These are phyloP conservation scores for Rhabdornis inornatus DNA, from an alignment of 2,113 vertebrate species.

Conservation along the genomic window DNA sequence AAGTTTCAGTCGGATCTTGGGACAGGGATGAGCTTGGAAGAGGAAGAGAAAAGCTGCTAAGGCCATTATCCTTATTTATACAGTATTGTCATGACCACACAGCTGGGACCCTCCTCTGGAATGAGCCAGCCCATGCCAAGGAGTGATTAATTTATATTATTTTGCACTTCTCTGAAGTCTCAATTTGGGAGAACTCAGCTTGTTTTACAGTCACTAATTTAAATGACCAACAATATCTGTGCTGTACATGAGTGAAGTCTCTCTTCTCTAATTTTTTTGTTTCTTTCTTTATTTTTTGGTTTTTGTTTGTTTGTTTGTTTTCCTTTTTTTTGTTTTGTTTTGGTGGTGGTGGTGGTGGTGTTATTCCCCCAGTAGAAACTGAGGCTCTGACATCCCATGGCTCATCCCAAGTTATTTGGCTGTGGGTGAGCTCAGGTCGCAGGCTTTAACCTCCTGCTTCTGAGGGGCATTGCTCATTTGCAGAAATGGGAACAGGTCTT, in stretches of 20 bases:
- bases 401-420: background rate
- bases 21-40: background rate
- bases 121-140: background rate
- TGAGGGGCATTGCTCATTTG: background rate
- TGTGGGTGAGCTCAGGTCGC: background rate
- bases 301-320: too few species aligned
- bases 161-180: constrained; percentile 46
- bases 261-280: background rate
- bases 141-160: constrained; percentile 51
- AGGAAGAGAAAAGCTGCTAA: background rate
- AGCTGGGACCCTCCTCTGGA: constrained; percentile 18
- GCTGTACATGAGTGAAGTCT: background rate
- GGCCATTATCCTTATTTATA: constrained; percentile 32
- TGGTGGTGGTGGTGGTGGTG: background rate
- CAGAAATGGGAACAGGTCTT: background rate
- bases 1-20: background rate
- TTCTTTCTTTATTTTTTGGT: too few species aligned
- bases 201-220: constrained; percentile 30
- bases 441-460: background rate
- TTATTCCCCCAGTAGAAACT: background rate
- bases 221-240: background rate
- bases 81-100: background rate
- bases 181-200: constrained; percentile 3
- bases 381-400: background rate
- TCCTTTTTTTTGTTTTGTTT: background rate